These are phyloP conservation scores for Steinernema feltiae DNA, from an alignment of 1,140 invertebrate species.

Conservation along the genomic window DNA sequence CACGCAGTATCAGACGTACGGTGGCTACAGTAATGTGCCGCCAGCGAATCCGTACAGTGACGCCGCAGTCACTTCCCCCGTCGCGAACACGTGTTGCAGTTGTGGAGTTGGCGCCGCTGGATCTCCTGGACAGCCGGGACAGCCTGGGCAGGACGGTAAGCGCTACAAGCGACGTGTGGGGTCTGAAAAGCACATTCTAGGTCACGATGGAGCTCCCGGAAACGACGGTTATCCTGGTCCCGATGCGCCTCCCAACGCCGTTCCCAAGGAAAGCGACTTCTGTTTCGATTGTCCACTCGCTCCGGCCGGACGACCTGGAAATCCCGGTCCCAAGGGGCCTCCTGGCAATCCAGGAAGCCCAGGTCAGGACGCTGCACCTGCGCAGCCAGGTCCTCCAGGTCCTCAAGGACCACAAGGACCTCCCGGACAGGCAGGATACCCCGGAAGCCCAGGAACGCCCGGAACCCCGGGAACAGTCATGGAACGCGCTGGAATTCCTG, in stretches of 20 bases:
- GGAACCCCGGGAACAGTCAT: slow-evolving; percentile 30
- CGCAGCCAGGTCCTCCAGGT: slow-evolving; percentile 28
- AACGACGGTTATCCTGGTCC: slow-evolving; percentile 2
- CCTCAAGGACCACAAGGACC: slow-evolving; percentile 27
- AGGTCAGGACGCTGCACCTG: slow-evolving; percentile 16
- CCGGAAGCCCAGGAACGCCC: slow-evolving; percentile 33
- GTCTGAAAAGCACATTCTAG: not conserved
- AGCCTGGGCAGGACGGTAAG: slow-evolving; percentile 31
- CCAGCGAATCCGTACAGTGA: not conserved
- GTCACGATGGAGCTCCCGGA: not conserved
- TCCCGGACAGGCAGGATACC: slow-evolving; percentile 29
- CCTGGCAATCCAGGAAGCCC: slow-evolving; percentile 31
- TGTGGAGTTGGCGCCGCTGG: slow-evolving; percentile 37
- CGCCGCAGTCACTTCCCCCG: not conserved
- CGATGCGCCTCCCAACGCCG: not conserved
- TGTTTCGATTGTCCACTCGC: slow-evolving; percentile 21
- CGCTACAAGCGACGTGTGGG: not conserved
- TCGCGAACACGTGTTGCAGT: slow-evolving; percentile 23
- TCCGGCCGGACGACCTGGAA: slow-evolving; percentile 27
- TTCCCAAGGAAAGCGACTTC: not conserved
- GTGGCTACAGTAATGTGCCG: not conserved
- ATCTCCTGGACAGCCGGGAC: slow-evolving; percentile 31
- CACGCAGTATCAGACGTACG: not conserved
- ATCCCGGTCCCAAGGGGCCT: slow-evolving; percentile 30
- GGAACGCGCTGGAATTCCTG: slow-evolving; percentile 22